A percentile compares a stretch with the other conserved stretches of the same genome.
These are phyloP conservation scores for Paramisgurnus dabryanus DNA, from an alignment of 2,113 vertebrate genomes.

Conservation along the genomic window DNA sequence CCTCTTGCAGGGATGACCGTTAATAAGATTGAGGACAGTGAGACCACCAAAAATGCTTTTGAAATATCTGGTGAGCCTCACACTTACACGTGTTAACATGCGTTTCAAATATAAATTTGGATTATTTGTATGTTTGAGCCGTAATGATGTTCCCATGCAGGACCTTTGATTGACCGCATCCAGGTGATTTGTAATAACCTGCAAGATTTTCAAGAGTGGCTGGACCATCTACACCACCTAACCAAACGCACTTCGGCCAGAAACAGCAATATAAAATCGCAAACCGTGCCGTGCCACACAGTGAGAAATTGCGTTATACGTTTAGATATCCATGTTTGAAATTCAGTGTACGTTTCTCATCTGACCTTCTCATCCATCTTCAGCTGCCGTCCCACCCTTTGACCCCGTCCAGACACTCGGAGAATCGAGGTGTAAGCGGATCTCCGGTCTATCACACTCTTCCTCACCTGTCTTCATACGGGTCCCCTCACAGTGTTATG, in stretches of 20 bases:
- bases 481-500: slow-evolving; percentile 77
- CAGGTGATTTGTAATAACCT: slow-evolving; percentile 88
- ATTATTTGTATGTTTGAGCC: neutral
- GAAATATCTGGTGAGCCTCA: slow-evolving; percentile 88
- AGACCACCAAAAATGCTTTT: slow-evolving; percentile 88
- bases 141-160: slow-evolving; percentile 61
- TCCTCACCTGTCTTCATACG: slow-evolving; percentile 83
- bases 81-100: neutral
- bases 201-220: slow-evolving; percentile 91
- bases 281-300: slow-evolving; percentile 87
- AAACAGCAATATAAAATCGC: slow-evolving; percentile 78
- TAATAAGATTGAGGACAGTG: slow-evolving; percentile 89
- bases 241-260: slow-evolving; percentile 78
- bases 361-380: neutral
- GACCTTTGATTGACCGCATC: slow-evolving; percentile 88
- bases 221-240: slow-evolving; percentile 92
- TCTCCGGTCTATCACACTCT: slow-evolving; percentile 86
- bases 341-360: neutral
- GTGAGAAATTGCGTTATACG: slow-evolving; percentile 69
- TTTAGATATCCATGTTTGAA: neutral
- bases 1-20: slow-evolving; percentile 89
- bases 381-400: slow-evolving; percentile 87
- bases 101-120: neutral
- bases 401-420: slow-evolving; percentile 86
- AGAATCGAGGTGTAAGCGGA: slow-evolving; percentile 79